Percentiles rank a stretch among this genome's conserved stretches.
Conservation (phyloP, 2,797 vertebrate genomes). For the Chelon labrosus region DNA sequence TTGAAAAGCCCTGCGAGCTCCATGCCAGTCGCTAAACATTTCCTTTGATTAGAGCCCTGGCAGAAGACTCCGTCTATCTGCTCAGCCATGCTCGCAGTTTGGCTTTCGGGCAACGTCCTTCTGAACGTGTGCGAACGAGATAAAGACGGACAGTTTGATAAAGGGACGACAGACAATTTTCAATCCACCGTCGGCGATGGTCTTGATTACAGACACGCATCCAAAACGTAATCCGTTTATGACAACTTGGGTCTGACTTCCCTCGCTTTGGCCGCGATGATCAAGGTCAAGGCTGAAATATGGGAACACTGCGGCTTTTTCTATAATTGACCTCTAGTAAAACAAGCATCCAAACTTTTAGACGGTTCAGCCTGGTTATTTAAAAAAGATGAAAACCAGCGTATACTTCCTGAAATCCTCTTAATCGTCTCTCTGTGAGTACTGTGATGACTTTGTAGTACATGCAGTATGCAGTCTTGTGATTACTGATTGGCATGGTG, state of each 20-base stretch:
- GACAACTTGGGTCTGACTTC: constrained; percentile 20
- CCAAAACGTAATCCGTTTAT: constrained; percentile 46
- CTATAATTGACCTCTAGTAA: constrained; percentile 15
- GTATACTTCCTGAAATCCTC: too few relatives aligned
- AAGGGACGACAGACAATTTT: constrained; percentile 44
- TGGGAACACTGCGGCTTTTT: constrained; percentile 16
- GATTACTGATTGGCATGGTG: neutral
- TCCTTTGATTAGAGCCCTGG: constrained; percentile 73
- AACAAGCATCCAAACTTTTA: neutral
- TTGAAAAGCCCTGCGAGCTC: constrained; percentile 64
- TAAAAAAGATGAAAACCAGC: too few relatives aligned
- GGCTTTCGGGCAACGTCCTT: constrained; percentile 43
- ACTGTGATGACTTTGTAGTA: too few relatives aligned
- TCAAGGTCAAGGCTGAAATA: constrained; percentile 22
- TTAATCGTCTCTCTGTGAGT: too few relatives aligned
- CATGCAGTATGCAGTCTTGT: too few relatives aligned
- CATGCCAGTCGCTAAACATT: constrained; percentile 63
- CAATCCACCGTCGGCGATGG: constrained; percentile 31
- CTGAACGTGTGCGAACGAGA: constrained; percentile 38
- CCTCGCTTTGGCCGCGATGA: constrained; percentile 14
- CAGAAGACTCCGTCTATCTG: constrained; percentile 56
- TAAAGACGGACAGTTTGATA: constrained; percentile 16
- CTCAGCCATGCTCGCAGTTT: constrained; percentile 44
- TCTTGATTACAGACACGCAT: constrained; percentile 37
- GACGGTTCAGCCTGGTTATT: neutral